Percentiles rank a stretch among this genome's conserved stretches.
Evolutionary conservation across 1,140 invertebrate genomes (phyloP).

Genomic region (Dreissena rostriformis): DNA sequence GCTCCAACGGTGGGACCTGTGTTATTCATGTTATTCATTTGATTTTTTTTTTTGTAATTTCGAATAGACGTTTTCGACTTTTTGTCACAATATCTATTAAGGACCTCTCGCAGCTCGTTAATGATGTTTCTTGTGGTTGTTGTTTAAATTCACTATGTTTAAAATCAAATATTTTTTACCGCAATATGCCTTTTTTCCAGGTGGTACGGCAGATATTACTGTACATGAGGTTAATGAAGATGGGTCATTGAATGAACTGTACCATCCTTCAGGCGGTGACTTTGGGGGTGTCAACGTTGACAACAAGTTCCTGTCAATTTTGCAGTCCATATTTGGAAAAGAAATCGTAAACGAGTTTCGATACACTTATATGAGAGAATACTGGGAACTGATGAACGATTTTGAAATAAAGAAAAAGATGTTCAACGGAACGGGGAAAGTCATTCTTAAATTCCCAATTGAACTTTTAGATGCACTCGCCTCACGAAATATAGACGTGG

Average conservation of each 20-base stretch:
- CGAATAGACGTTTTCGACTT: background rate
- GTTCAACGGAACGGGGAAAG: conserved; percentile 22
- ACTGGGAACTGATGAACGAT: conserved; percentile 45
- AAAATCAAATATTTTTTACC: too few species aligned
- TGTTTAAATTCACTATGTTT: background rate
- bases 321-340: conserved; percentile 47
- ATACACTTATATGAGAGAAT: conserved; percentile 35
- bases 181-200: conserved; percentile 32
- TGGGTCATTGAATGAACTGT: conserved; percentile 50
- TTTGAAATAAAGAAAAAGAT: conserved; percentile 59
- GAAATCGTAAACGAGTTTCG: conserved; percentile 42
- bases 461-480: conserved; percentile 24
- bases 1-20: background rate
- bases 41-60: background rate
- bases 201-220: conserved; percentile 63
- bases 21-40: background rate
- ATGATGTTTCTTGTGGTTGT: background rate
- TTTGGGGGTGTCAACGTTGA: conserved; percentile 61
- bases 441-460: conserved; percentile 45
- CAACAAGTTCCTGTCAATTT: conserved; percentile 43
- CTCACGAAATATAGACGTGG: conserved; percentile 1
- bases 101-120: too few species aligned
- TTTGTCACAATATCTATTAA: background rate
- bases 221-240: conserved; percentile 52
- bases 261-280: conserved; percentile 57